Evolutionary conservation across 2,888 invertebrate species (phyloP), one percentile per base, ranked within the genome.

Genomic region (Amblyteles armatorius): DNA sequence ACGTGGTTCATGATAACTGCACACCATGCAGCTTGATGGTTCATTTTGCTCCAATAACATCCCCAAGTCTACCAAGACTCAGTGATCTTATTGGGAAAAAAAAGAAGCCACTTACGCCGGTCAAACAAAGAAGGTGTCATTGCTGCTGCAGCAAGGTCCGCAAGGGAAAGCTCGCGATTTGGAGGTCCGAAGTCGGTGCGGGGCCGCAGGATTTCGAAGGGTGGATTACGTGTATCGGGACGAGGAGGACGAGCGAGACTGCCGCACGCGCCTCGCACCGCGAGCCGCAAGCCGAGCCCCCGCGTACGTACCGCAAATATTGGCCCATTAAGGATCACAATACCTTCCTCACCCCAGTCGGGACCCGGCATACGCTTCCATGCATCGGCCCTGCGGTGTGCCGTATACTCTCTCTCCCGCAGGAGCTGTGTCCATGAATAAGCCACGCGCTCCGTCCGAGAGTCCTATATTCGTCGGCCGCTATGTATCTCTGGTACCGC

Each of bases 311-410:
- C 87, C 86, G 89, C 92, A 92, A 92, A 92, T 92, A 92, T 92
- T 92, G 91, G 91, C 88, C 92, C 89, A 92, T 92, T 91, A 92
- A 88, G 88, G 88, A 92, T 90, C 89, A 92, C 91, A 92, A 91
- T 92, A 90, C 87, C 88, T 88, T 87, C 88, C 83, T 65, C 69
- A 50, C 22, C 40, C 48, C 76, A 3, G 72, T 9, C 50, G 67
- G 76, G 63, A 77, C 79, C 72, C 72, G 29, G 63, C 19, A 40
- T 68, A 79, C 19, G 57, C 55, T 67, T 52, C 69, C 52, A 60
- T 48, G 65, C 73, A 69, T 77, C 26, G 67, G 48, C 68, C 36
- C 29, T 57, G 44, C n/a, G 60, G 65, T 52, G 26, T 44, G 36
- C 16, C 40, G 57, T 48, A 50, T 71, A 48, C 19, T 79, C 50